A percentile compares a stretch with the other conserved stretches of the same genome.
Evolutionary conservation across 2,888 invertebrate genomes (phyloP).

Genomic region (Himalopsyche japonica): DNA sequence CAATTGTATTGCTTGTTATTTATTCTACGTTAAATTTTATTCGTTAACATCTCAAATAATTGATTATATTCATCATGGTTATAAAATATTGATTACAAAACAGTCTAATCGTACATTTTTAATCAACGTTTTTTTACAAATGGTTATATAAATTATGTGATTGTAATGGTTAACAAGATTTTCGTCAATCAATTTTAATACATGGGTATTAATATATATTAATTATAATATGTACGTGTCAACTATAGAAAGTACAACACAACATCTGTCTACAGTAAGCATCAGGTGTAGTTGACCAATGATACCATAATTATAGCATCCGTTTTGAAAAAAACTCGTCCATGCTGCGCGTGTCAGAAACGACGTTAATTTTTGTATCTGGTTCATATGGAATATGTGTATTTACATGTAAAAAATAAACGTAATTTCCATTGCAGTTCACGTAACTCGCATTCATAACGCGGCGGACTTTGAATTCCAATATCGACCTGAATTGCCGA

Average conservation of each 20-base stretch:
- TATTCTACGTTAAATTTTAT: too few species aligned
- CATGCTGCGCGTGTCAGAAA: neutral
- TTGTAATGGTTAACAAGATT: neutral
- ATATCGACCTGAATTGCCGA: neutral
- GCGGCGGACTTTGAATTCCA: neutral
- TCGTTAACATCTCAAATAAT: too few species aligned
- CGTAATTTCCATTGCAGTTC: neutral
- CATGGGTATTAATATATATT: neutral
- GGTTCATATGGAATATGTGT: neutral
- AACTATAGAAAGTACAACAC: neutral
- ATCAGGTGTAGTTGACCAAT: neutral
- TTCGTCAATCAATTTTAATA: neutral
- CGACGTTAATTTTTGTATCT: neutral
- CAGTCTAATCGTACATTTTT: too few species aligned
- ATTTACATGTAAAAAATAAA: neutral
- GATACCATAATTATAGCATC: neutral
- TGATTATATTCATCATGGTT: too few species aligned
- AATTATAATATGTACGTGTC: neutral
- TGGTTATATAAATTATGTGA: too few species aligned
- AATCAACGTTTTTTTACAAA: too few species aligned
- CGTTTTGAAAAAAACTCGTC: neutral
- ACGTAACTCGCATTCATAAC: neutral
- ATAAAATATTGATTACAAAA: too few species aligned
- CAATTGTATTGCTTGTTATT: too few species aligned
- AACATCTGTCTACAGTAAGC: neutral